Percentiles rank a stretch among this genome's conserved stretches.
Conservation (phyloP, 2,113 vertebrate genomes). For the Pachycephala philippinensis region DNA sequence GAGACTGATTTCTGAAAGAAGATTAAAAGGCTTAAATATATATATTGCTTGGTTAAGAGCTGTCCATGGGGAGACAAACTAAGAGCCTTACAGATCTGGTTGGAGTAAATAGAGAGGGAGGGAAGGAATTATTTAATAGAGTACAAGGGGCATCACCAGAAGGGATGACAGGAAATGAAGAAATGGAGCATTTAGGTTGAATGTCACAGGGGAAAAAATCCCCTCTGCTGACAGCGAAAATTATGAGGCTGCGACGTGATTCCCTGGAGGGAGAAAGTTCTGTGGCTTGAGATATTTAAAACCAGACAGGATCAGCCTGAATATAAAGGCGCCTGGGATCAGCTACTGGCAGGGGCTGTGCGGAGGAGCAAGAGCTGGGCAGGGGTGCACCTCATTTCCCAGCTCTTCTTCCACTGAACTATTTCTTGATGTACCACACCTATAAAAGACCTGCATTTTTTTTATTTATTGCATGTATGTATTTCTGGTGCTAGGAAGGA, state of each 20-base stretch:
- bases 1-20: slow-evolving; percentile 43
- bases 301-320: slow-evolving; percentile 47
- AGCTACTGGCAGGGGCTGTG: background rate
- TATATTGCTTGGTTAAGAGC: slow-evolving; percentile 52
- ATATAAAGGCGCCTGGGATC: background rate
- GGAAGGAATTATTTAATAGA: slow-evolving; percentile 53
- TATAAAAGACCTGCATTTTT: background rate
- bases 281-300: slow-evolving; percentile 48
- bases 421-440: background rate
- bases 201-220: slow-evolving; percentile 56
- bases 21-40: slow-evolving; percentile 64
- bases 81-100: slow-evolving; percentile 37
- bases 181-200: slow-evolving; percentile 54
- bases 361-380: background rate
- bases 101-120: slow-evolving; percentile 48
- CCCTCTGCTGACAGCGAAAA: slow-evolving; percentile 48
- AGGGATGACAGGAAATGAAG: slow-evolving; percentile 56
- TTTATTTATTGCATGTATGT: background rate
- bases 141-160: slow-evolving; percentile 48
- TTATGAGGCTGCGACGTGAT: background rate
- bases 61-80: slow-evolving; percentile 45
- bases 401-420: background rate
- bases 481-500: background rate
- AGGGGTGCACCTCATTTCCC: background rate
- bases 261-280: slow-evolving; percentile 38